Evolutionary conservation across 2,113 vertebrate genomes (phyloP).

Genomic region (Toxostoma redivivum): DNA sequence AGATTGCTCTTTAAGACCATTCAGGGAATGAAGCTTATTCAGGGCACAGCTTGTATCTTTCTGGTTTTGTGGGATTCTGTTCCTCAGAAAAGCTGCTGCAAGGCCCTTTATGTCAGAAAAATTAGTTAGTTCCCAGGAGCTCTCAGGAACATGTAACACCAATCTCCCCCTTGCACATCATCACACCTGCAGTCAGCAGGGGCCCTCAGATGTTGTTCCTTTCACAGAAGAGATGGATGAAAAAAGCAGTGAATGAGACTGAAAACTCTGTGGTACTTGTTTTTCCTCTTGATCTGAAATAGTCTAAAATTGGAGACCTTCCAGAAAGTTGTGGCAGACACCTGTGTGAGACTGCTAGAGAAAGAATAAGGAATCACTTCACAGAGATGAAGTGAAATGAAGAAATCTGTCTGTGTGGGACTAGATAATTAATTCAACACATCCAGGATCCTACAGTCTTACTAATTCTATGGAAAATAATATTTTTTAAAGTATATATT

Average conservation of each 20-base stretch:
- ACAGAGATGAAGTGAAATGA: not conserved
- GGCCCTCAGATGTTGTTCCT: not conserved
- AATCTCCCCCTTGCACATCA: not conserved
- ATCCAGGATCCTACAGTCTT: not conserved
- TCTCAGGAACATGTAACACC: not conserved
- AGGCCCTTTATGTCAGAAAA: not conserved
- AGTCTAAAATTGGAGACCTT: not conserved
- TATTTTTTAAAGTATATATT: not conserved
- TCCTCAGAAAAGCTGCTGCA: not conserved
- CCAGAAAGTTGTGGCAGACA: not conserved
- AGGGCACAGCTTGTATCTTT: not conserved
- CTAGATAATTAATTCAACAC: not conserved
- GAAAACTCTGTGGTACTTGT: not conserved
- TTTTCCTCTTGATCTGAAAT: not conserved
- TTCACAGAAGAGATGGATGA: not conserved
- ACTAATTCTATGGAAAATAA: not conserved
- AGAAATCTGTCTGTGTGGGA: not conserved
- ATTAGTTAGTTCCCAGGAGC: not conserved
- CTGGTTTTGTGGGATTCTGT: not conserved
- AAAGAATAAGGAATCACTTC: not conserved
- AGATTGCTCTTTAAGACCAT: not conserved
- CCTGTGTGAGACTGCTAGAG: not conserved
- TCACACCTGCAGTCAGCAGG: conserved; percentile 1
- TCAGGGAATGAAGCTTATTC: not conserved
- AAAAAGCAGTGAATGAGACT: not conserved